Percentiles rank a stretch among this genome's conserved stretches.
Conservation (phyloP, 2,888 invertebrate species). For the Ichneumoninae sp. region DNA sequence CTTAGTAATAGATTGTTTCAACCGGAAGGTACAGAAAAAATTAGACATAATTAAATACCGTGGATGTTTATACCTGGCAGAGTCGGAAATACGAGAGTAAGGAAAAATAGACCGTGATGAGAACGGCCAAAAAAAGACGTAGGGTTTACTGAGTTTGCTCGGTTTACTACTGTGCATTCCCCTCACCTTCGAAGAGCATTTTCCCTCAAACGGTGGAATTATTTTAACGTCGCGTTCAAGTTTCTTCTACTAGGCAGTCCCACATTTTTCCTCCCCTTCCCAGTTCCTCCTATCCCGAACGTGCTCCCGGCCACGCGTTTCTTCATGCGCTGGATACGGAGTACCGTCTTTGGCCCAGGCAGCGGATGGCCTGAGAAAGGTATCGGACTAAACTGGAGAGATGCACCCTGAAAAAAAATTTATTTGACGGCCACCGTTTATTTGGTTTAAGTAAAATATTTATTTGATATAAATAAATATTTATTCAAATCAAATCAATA, state of each 20-base stretch:
- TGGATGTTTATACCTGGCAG: not conserved
- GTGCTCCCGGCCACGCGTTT: constrained; percentile 24
- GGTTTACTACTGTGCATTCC: constrained; percentile 30
- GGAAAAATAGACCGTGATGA: constrained; percentile 4
- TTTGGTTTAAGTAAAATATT: too few relatives aligned
- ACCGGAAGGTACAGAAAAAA: not conserved
- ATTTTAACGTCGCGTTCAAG: constrained; percentile 52
- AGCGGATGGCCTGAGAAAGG: constrained; percentile 8
- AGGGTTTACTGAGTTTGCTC: constrained; percentile 32
- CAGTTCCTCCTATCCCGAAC: constrained; percentile 11
- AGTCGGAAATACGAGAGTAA: constrained; percentile 21
- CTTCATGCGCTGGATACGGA: not conserved
- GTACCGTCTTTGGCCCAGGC: constrained; percentile 33
- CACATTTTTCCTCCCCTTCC: constrained; percentile 54
- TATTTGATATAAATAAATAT: too few relatives aligned
- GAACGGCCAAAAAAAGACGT: constrained; percentile 17
- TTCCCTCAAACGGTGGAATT: constrained; percentile 63
- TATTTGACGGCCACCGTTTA: too few relatives aligned
- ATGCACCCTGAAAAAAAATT: too few relatives aligned
- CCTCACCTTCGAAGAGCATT: constrained; percentile 38
- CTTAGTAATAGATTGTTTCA: not conserved
- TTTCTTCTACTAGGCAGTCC: constrained; percentile 46
- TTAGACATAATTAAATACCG: not conserved
- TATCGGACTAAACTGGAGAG: not conserved
- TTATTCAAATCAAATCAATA: too few relatives aligned